phyloP scores from a whole-genome alignment of 2,888 invertebrate species.

The Sphaeridia pumilis region DNA sequence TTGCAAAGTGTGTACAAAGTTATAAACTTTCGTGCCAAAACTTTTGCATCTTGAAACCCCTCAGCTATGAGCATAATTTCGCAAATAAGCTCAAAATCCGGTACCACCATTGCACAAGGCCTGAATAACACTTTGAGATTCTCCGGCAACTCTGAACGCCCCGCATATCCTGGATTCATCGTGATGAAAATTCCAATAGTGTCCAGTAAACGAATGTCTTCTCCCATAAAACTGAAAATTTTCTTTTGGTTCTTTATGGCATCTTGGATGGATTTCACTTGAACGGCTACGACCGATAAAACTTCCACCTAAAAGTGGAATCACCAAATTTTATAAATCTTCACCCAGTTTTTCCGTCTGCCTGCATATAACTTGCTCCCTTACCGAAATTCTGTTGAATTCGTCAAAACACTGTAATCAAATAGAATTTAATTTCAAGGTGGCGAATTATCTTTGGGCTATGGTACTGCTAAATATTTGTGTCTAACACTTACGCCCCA shows the following conservation, averaged over 20 bases:
- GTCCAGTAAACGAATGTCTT: slow-evolving; percentile 64
- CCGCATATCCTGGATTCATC: slow-evolving; percentile 97
- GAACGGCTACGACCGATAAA: slow-evolving; percentile 85
- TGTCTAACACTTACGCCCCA: slow-evolving; percentile 16
- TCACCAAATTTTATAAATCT: neutral
- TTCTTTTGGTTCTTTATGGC: slow-evolving; percentile 68
- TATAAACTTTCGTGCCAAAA: slow-evolving; percentile 87
- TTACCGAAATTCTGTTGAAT: slow-evolving; percentile 12
- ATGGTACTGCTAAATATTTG: neutral
- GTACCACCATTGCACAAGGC: slow-evolving; percentile 97
- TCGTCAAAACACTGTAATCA: slow-evolving; percentile 9
- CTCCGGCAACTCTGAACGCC: slow-evolving; percentile 74
- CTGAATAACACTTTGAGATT: slow-evolving; percentile 51
- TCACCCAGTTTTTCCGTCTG: neutral
- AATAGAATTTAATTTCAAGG: neutral
- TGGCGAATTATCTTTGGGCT: neutral
- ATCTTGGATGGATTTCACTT: slow-evolving; percentile 45
- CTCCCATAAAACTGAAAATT: slow-evolving; percentile 88
- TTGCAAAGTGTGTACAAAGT: slow-evolving; percentile 89
- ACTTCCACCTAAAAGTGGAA: slow-evolving; percentile 63
- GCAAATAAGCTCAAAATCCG: slow-evolving; percentile 91
- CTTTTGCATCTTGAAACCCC: slow-evolving; percentile 88
- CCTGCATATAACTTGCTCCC: slow-evolving; percentile 11
- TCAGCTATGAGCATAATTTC: slow-evolving; percentile 96
- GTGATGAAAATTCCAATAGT: slow-evolving; percentile 91